phyloP scores from a whole-genome alignment of 1,140 invertebrate genomes.

The Hestina assimilis region DNA sequence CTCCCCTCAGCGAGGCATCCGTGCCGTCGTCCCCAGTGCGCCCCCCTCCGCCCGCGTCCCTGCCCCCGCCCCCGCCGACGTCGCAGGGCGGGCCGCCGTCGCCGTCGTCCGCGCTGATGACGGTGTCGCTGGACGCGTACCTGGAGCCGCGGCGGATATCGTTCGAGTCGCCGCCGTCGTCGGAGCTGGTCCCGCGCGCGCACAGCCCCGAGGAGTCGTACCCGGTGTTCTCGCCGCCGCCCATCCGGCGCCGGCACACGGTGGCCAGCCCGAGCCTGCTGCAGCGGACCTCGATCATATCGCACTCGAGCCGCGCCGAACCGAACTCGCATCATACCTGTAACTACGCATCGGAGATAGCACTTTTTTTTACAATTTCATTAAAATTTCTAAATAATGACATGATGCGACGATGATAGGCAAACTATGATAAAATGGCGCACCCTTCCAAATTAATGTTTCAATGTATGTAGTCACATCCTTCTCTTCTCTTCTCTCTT shows the following conservation, averaged over 20 bases:
- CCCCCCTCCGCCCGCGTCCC: conserved; percentile 40
- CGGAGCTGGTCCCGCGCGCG: conserved; percentile 82
- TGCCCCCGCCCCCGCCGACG: conserved; percentile 72
- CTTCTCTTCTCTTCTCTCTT: no score
- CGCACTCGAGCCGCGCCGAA: conserved; percentile 84
- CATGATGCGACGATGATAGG: no score
- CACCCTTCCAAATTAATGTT: no score
- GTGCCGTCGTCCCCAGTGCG: conserved; percentile 72
- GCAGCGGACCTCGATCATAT: conserved; percentile 83
- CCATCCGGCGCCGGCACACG: conserved; percentile 75
- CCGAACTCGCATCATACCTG: conserved; percentile 88
- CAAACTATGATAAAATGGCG: background rate
- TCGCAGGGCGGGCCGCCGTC: conserved; percentile 82
- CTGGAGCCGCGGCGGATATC: conserved; percentile 88
- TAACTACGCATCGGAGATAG: conserved; percentile 74
- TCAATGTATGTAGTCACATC: no score
- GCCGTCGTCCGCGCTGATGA: conserved; percentile 90
- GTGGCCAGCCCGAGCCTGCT: conserved; percentile 71
- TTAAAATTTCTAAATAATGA: conserved; percentile 2
- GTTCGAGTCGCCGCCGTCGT: conserved; percentile 86
- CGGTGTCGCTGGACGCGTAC: conserved; percentile 89
- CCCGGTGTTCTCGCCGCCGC: conserved; percentile 90
- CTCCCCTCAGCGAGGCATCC: conserved; percentile 81
- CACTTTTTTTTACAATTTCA: background rate
- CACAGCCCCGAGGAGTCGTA: conserved; percentile 88